These are phyloP conservation scores for Prunella strophiata DNA, from an alignment of 2,797 vertebrate genomes.

Conservation along the genomic window DNA sequence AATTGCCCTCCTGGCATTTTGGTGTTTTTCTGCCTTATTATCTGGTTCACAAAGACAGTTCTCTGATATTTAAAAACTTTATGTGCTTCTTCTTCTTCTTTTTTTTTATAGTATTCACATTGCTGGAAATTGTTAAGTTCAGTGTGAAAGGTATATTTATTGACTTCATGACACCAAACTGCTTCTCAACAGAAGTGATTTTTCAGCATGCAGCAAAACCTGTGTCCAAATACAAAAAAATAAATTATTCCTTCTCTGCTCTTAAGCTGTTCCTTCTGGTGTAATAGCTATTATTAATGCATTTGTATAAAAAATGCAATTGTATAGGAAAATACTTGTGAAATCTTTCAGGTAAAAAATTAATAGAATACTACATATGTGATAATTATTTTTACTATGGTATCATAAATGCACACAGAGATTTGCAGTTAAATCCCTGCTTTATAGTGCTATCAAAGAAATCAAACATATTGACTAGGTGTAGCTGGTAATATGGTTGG, in stretches of 20 bases:
- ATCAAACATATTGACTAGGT: neutral
- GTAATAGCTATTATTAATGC: neutral
- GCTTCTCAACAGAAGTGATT: neutral
- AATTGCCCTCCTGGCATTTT: slow-evolving; percentile 20
- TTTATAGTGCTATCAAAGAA: neutral
- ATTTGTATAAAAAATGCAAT: neutral
- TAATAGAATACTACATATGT: neutral
- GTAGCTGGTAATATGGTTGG: neutral
- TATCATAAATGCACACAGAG: neutral
- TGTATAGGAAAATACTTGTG: neutral
- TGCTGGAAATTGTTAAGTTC: neutral
- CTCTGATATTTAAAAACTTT: slow-evolving; percentile 20
- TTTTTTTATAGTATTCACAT: neutral
- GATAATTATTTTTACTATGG: neutral
- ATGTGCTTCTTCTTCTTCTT: neutral
- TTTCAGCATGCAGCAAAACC: neutral
- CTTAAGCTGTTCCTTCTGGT: neutral
- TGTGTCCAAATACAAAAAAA: neutral
- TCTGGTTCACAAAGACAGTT: neutral
- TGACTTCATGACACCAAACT: neutral
- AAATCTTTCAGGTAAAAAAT: neutral
- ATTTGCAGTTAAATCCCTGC: neutral
- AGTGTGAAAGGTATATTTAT: neutral
- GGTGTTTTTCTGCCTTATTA: slow-evolving; percentile 16
- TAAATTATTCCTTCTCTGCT: neutral